Evolutionary conservation across 2,113 vertebrate species (phyloP).

Genomic region (Dendropsophus ebraccatus): DNA sequence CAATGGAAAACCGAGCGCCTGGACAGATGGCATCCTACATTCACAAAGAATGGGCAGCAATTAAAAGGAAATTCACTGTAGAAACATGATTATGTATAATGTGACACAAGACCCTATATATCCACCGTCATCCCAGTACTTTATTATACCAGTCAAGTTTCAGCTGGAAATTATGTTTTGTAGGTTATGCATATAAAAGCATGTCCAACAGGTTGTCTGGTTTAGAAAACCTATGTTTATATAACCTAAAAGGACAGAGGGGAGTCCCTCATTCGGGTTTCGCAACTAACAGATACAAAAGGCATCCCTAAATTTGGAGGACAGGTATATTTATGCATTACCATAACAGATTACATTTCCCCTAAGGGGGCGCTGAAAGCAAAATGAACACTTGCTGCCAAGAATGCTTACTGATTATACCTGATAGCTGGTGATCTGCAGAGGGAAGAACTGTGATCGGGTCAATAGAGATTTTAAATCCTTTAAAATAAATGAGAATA

Average conservation of each 20-base stretch:
- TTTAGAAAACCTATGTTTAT: background rate
- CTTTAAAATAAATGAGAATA: too few relatives aligned
- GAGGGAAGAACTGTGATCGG: too few relatives aligned
- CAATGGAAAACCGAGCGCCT: conserved; percentile 45
- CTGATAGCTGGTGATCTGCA: too few relatives aligned
- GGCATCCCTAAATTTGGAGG: background rate
- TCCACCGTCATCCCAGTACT: background rate
- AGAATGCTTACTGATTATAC: too few relatives aligned
- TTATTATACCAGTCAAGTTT: background rate
- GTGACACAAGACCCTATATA: conserved; percentile 1
- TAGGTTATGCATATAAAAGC: background rate
- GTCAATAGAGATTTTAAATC: too few relatives aligned
- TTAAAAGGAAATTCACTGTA: conserved; percentile 55
- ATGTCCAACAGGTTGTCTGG: background rate
- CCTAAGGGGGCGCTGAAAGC: too few relatives aligned
- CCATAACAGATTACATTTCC: too few relatives aligned
- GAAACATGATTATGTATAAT: conserved; percentile 42
- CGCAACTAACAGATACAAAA: background rate
- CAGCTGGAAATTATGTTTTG: background rate
- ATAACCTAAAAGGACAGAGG: too few relatives aligned
- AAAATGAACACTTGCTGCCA: too few relatives aligned
- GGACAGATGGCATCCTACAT: conserved; percentile 55
- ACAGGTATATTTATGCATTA: background rate
- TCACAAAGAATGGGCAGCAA: conserved; percentile 39
- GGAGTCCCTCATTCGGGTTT: too few relatives aligned